Base-by-base conservation (phyloP, 2,888 invertebrate species). In the Criorhina ranunculi region DNA sequence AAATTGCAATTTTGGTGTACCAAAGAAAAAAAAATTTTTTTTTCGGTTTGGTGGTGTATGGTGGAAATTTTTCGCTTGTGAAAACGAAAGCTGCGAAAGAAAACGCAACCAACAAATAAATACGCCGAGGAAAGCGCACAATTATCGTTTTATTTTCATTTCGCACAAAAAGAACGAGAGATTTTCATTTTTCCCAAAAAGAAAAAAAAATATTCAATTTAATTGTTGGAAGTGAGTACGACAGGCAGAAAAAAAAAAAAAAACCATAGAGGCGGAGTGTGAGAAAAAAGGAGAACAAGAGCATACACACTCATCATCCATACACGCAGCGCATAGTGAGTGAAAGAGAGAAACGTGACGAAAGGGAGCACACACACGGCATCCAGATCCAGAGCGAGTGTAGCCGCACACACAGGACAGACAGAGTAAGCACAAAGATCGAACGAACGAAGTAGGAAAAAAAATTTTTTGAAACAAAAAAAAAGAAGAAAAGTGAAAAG, bases 1-100 rank as follows among this genome's bases (percentile, higher is more conserved):
- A 88, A 90, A 90, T 90, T 91, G 89, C 89, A 90, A 90, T 91
- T 91, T 91, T 90, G 89, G 91, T 91, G 91, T 91, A 91, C 91
- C 87, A 90, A 90, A 91, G 90, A 80, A 85, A 78, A 80, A 85
- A 78, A 76, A 75, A 83, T n/a, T 69, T 70, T 69, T 67, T 73
- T 83, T 69, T 83, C 73, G 85, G 75, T 76, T 76, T 80, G 75
- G 51, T 79, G 80, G 80, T 85, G 80, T 85, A 85, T 76, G 85
- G 85, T 85, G 85, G 66, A 85, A 69, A 77, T 57, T 86, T 75
- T 70, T 80, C 76, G 66, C 81, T 72, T 67, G 76, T 57, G 87
- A 88, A 87, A 88, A 87, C 82, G 79, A 88, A 88, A 87, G 78
- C 82, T 87, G 80, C 83, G 69, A 86, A 72, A 77, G 75, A 60